Evolutionary conservation across 2,888 invertebrate genomes (phyloP), one percentile per base, ranked within the genome.

Genomic region (Callyntrura sp.): DNA sequence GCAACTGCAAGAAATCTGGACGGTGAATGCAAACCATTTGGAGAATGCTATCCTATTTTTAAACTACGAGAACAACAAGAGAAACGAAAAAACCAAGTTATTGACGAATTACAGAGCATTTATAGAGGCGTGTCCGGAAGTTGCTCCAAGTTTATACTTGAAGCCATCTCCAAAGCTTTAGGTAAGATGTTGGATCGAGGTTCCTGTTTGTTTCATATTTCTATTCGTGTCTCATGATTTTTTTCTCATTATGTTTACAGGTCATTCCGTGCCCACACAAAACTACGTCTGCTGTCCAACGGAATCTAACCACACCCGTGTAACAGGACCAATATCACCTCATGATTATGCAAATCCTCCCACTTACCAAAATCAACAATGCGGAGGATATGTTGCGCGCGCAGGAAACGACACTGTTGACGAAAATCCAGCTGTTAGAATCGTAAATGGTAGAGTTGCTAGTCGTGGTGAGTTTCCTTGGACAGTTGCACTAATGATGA

Each of bases 401-500:
- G 60, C 60, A 9, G 76, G 83, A 73, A 88, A 88, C 35, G 17
- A 45, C 14, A 82, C 45, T 35, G n/a, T n/a, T n/a, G n/a, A n/a
- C n/a, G n/a, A n/a, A n/a, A 51, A 23, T n/a, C n/a, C n/a, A n/a
- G n/a, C n/a, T n/a, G n/a, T n/a, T n/a, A 85, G 82, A 48, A 87
- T 87, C 60, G 87, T 88, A 0, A 87, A 87, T 17, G 87, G 87
- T 9, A 4, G 81, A n/a, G 62, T 23, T 14, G 88, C 88, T 5
- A 20, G 35, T 9, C 23, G 88, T 20, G 65, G 12, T 0, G 85
- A 79, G n/a, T 90, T 82, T 23, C 90, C 90, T 12, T 85, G 81
- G 86, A 12, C 68, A 94, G 97, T 96, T 0, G 98, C 97, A 0
- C 95, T 98, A 28, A 97, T 98, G 94, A 97, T 97, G 94, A 96